These are phyloP conservation scores for Cantharis flavilabris DNA, from an alignment of 2,888 invertebrate genomes.

Conservation along the genomic window DNA sequence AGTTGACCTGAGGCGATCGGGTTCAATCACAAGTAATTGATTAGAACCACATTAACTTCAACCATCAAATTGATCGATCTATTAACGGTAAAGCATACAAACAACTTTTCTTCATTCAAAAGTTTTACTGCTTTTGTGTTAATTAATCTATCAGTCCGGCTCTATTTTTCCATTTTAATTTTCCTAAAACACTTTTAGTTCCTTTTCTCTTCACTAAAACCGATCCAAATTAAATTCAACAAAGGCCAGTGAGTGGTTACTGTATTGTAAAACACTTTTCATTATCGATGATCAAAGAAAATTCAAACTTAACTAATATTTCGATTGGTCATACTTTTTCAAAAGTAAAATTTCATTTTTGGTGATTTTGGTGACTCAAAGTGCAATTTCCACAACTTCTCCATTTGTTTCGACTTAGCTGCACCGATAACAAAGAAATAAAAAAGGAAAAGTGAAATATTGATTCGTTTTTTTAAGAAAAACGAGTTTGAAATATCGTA, in stretches of 20 bases:
- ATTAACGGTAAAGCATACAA: conserved; percentile 17
- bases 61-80: conserved; percentile 49
- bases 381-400: not conserved
- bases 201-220: not conserved
- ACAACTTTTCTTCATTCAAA: not conserved
- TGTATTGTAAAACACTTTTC: not conserved
- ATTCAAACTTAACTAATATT: not conserved
- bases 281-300: not conserved
- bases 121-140: not conserved
- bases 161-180: not conserved
- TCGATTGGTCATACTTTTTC: not conserved
- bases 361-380: not conserved
- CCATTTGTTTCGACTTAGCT: not conserved
- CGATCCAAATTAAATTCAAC: not conserved
- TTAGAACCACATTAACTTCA: conserved; percentile 51
- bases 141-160: not conserved
- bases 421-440: not conserved
- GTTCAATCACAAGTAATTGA: conserved; percentile 56
- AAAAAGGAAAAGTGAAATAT: not conserved
- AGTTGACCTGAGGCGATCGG: conserved; percentile 51
- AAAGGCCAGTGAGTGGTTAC: not conserved
- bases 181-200: not conserved
- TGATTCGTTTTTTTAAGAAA: not conserved
- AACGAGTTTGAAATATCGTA: not conserved
- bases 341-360: no score